Conservation (phyloP, 2,888 invertebrate genomes). For the Phragmatobia fuliginosa region DNA sequence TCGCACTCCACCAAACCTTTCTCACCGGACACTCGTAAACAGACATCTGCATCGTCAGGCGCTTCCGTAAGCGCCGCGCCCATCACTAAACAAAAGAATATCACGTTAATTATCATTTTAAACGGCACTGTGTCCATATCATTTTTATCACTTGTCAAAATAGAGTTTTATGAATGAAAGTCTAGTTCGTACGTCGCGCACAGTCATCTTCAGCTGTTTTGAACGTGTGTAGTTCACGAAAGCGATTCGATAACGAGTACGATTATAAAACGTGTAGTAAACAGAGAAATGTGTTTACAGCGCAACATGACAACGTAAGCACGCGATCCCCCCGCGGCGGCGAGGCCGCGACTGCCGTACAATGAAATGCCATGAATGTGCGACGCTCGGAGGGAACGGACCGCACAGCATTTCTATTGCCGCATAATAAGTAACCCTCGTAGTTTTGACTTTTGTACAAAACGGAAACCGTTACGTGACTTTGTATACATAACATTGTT, state of each 20-base stretch:
- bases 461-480: slow-evolving; percentile 83
- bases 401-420: slow-evolving; percentile 76
- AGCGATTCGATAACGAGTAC: slow-evolving; percentile 67
- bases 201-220: slow-evolving; percentile 75
- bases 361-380: slow-evolving; percentile 82
- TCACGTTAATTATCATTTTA: slow-evolving; percentile 84
- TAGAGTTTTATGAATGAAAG: slow-evolving; percentile 70
- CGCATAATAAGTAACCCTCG: slow-evolving; percentile 81
- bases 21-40: slow-evolving; percentile 78
- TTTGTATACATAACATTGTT: slow-evolving; percentile 68
- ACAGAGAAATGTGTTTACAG: slow-evolving; percentile 63
- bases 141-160: slow-evolving; percentile 80
- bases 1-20: slow-evolving; percentile 86
- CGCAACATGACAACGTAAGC: slow-evolving; percentile 58
- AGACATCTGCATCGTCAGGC: slow-evolving; percentile 79
- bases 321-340: slow-evolving; percentile 80
- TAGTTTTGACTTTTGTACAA: slow-evolving; percentile 75
- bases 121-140: slow-evolving; percentile 83
- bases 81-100: slow-evolving; percentile 85
- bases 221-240: slow-evolving; percentile 65
- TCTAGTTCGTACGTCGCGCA: slow-evolving; percentile 65
- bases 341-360: slow-evolving; percentile 82
- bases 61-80: slow-evolving; percentile 85
- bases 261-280: slow-evolving; percentile 67
- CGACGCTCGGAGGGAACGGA: slow-evolving; percentile 62